Evolutionary conservation across 1,140 invertebrate species (phyloP), one percentile per base, ranked within the genome.

Genomic region (Condylostylus longicornis): DNA sequence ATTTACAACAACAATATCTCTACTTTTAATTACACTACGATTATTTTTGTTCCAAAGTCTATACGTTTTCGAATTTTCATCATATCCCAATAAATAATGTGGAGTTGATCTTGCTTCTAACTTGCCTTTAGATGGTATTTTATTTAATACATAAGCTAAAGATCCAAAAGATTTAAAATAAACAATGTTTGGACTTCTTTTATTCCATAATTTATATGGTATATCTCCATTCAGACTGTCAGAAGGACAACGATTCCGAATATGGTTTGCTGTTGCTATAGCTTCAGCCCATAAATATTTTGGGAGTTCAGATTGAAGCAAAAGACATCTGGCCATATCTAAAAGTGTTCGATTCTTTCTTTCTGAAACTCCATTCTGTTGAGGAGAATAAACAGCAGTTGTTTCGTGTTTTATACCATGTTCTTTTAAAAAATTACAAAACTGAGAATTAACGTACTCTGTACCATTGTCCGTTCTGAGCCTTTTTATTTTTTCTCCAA

Each of bases 201-300:
- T 18, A 4, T 12, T 23, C 35, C 25, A 37, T 14, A 17, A 25
- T 18, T 37, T 27, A 14, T 30, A 32, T 33, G 37, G 37, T 12
- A 30, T 38, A 12, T 14, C 19, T 14, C 33, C 31, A 5, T 33
- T 32, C 8, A 38, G 9, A 9, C 7, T n/a, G 6, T 14, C 19
- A 6, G 25, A 20, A 15, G 20, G 15, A 17, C 35, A 38, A 21
- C 39, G 18, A 31, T 47, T 39, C 10, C 21, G 9, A 2, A 33
- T 5, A 15, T 22, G 22, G 10, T 25, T 31, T 5, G 38, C 38
- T 9, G 53, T 63, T 20, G 50, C 47, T 1, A 62, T 42, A 5
- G 64, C 61, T 50, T 70, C 64, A 4, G 54, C 58, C 66, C 65
- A 70, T 23, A 62, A 49, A n/a, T 37, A 21, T 28, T 54, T 46